Evolutionary conservation across 2,797 vertebrate species (phyloP).

Genomic region (Garrulus glandarius): DNA sequence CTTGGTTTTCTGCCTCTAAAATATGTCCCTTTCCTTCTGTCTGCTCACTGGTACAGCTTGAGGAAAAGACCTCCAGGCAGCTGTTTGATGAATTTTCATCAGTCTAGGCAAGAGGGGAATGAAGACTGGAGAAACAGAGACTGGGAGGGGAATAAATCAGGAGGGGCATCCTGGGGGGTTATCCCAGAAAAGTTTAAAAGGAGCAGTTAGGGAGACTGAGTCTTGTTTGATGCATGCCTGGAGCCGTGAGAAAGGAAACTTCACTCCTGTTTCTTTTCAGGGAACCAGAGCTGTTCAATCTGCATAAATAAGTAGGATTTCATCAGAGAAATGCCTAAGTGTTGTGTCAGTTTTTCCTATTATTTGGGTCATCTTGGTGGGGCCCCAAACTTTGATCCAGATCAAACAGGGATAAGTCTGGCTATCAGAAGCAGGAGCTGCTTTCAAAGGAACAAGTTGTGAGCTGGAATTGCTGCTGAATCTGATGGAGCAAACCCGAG

Average conservation of each 20-base stretch:
- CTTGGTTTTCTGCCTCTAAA: not conserved
- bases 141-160: not conserved
- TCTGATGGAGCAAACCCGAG: not conserved
- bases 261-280: not conserved
- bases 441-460: not conserved
- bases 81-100: not conserved
- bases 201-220: not conserved
- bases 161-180: not conserved
- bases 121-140: not conserved
- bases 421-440: not conserved
- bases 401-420: slow-evolving; percentile 1
- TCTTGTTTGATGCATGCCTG: not conserved
- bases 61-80: not conserved
- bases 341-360: slow-evolving; percentile 27
- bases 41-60: not conserved
- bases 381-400: slow-evolving; percentile 19
- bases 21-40: not conserved
- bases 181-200: not conserved
- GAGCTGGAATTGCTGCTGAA: not conserved
- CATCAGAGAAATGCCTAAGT: not conserved
- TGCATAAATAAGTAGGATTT: slow-evolving; percentile 19
- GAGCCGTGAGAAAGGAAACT: not conserved
- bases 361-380: not conserved
- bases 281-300: not conserved
- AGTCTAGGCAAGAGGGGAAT: not conserved